These are phyloP conservation scores for Saguinus imperator DNA, from an alignment of 2,113 vertebrate species.

Conservation along the genomic window DNA sequence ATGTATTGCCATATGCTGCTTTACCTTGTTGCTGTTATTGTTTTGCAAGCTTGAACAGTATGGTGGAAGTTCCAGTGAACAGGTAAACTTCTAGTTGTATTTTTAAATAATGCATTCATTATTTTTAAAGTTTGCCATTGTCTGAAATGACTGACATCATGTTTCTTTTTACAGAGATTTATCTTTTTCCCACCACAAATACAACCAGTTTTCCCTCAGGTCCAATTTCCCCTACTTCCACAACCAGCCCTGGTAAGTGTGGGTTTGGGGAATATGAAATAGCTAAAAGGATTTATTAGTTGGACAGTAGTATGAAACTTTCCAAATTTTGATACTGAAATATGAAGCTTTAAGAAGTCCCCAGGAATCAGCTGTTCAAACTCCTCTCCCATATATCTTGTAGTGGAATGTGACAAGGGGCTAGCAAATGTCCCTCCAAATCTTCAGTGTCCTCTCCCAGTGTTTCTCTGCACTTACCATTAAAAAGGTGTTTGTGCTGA, in stretches of 20 bases:
- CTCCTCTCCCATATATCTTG: not conserved
- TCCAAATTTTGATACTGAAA: not conserved
- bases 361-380: not conserved
- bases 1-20: not conserved
- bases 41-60: constrained; percentile 57
- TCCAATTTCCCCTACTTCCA: constrained; percentile 10
- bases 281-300: not conserved
- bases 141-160: not conserved
- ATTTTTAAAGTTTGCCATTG: not conserved
- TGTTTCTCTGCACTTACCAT: not conserved
- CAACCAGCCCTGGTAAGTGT: constrained; percentile 53
- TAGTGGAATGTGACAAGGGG: not conserved
- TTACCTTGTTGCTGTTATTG: constrained; percentile 12
- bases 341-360: not conserved
- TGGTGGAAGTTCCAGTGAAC: constrained; percentile 16
- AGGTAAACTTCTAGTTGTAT: constrained; percentile 19
- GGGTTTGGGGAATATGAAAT: not conserved
- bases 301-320: not conserved
- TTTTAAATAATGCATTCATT: not conserved
- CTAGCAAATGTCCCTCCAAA: not conserved
- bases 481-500: not conserved
- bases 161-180: constrained; percentile 60
- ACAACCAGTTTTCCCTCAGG: constrained; percentile 32
- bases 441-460: not conserved
- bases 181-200: constrained; percentile 36